Conservation (phyloP, 2,113 vertebrate genomes). For the Hyla sarda region DNA sequence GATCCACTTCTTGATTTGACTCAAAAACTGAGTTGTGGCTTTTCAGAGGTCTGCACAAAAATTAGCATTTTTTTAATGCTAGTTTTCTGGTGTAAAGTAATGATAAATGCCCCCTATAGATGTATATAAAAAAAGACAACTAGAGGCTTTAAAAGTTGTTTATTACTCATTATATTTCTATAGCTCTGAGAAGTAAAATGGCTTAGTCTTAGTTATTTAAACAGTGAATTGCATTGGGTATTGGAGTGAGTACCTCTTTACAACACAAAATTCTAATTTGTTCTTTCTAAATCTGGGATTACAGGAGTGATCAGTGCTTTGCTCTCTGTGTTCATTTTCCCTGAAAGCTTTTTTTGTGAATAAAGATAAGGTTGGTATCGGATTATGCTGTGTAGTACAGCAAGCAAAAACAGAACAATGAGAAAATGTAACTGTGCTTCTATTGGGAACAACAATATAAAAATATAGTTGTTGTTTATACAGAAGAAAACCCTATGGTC, state of each 20-base stretch:
- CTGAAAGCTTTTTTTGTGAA: constrained; percentile 46
- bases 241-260: background rate
- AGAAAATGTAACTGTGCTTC: background rate
- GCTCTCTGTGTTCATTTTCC: constrained; percentile 3
- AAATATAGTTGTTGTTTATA: background rate
- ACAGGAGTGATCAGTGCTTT: constrained; percentile 15
- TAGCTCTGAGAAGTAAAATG: background rate
- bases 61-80: too few species aligned
- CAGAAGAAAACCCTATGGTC: too few species aligned
- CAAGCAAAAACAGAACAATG: background rate
- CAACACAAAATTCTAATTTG: constrained; percentile 10
- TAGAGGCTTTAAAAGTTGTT: background rate
- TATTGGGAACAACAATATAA: background rate
- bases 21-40: too few species aligned
- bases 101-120: too few species aligned
- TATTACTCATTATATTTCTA: background rate
- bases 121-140: too few species aligned
- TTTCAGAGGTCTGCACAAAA: too few species aligned
- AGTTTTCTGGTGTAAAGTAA: too few species aligned
- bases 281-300: constrained; percentile 40
- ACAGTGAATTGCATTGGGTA: background rate
- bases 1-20: too few species aligned
- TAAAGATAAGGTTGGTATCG: background rate
- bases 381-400: background rate
- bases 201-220: background rate